These are phyloP conservation scores for Hippocampus comes DNA, from an alignment of 2,113 vertebrate genomes.

Conservation along the genomic window DNA sequence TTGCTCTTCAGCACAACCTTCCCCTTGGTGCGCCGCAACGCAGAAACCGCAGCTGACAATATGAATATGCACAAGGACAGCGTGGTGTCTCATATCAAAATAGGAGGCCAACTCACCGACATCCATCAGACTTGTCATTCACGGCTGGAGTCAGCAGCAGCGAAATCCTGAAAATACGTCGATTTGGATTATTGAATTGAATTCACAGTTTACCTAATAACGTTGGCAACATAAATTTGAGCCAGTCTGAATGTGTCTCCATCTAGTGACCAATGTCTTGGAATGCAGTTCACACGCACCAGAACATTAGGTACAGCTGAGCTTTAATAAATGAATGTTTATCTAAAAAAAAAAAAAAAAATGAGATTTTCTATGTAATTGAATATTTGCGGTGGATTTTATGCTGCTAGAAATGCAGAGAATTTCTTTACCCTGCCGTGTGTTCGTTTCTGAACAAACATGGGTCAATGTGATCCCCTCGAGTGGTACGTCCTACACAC, in stretches of 20 bases:
- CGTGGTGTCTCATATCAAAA: background rate
- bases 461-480: too few species aligned
- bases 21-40: background rate
- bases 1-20: background rate
- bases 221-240: background rate
- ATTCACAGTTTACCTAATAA: background rate
- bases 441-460: too few species aligned
- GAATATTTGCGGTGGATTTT: too few species aligned
- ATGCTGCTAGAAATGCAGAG: too few species aligned
- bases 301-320: too few species aligned
- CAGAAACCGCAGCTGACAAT: background rate
- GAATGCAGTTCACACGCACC: background rate
- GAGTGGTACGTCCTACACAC: too few species aligned
- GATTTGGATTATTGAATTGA: background rate
- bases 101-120: background rate
- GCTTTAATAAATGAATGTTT: too few species aligned
- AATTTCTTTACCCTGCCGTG: too few species aligned
- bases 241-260: slow-evolving; percentile 30
- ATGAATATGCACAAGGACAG: background rate
- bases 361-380: too few species aligned
- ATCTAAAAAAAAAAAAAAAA: too few species aligned
- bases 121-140: background rate
- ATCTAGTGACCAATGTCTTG: slow-evolving; percentile 38
- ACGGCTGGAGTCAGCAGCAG: slow-evolving; percentile 32
- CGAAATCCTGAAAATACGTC: background rate